Evolutionary conservation across 2,113 vertebrate species (phyloP), one percentile per base, ranked within the genome.

Genomic region (Aldabrachelys gigantea): DNA sequence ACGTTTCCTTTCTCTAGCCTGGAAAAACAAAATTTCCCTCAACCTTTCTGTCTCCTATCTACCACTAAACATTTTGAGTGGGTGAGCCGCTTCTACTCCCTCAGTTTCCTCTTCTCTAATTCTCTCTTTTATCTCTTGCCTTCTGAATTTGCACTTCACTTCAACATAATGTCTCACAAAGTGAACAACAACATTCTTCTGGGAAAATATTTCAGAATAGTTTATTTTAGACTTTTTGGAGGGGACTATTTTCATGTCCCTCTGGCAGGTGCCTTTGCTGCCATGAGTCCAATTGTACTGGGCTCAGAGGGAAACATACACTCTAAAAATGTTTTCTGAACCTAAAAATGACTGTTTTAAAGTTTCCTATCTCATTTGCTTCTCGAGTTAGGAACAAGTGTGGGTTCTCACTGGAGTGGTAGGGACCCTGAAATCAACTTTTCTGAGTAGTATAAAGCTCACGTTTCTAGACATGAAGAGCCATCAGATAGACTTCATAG

Each of bases 391-490:
- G 89, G 93, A 92, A 1, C 5, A 76, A 82, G n/a, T 59, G 13
- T 14, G 79, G 1, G 6, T 50, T 92, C 54, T 38, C 41, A 80
- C 49, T 25, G 52, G 17, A 84, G 22, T 84, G 10, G 86, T 6
- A 44, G 7, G 85, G 93, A 91, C 72, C 65, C 9, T 17, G 35
- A 35, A 69, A 69, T 69, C 35, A 69, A n/a, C 65, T 38, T 35
- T 69, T 38, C 65, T 69, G 16, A n/a, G 8, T n/a, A 69, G 82
- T 86, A 6, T 35, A 31, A 91, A 41, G 62, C 81, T 86, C 49
- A 62, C 80, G 84, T 92, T 93, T 92, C 87, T 88, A 82, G 82
- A 78, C 5, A 44, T 57, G 44, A 44, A 92, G 90, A 93, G 29
- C 49, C 19, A 53, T 80, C 31, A 84, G 93, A 91, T 16, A 87